Conservation (phyloP, 2,113 vertebrate species). For the Ploceus nigricollis region DNA sequence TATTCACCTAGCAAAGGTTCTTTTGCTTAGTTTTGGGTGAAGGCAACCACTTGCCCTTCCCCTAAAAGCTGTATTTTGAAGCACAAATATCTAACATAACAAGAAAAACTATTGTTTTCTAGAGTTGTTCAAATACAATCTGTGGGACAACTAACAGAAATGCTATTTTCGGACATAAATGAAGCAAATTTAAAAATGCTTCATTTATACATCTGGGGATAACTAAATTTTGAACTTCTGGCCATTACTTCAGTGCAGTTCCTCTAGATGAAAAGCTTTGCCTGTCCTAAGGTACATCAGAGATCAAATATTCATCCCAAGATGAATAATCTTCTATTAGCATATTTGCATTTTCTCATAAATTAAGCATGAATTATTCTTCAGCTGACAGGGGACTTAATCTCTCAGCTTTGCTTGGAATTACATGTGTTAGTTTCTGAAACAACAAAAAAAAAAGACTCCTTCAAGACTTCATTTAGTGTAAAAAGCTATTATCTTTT, state of each 20-base stretch:
- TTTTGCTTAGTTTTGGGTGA: neutral
- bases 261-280: neutral
- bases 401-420: neutral
- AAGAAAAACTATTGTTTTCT: neutral
- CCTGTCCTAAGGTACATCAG: neutral
- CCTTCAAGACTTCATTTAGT: neutral
- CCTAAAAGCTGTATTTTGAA: neutral
- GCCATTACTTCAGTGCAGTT: neutral
- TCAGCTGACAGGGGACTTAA: neutral
- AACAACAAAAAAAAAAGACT: neutral
- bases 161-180: neutral
- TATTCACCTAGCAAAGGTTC: neutral
- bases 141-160: neutral
- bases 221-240: neutral
- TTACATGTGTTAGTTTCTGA: neutral
- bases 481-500: neutral
- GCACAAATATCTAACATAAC: neutral
- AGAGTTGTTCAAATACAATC: neutral
- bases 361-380: slow-evolving; percentile 26
- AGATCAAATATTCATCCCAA: slow-evolving; percentile 33
- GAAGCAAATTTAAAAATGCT: neutral
- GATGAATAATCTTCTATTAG: neutral
- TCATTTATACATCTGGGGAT: neutral
- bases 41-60: neutral
- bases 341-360: slow-evolving; percentile 35